phyloP scores from a whole-genome alignment of 1,140 invertebrate species.

The Adoxophyes honmai region DNA sequence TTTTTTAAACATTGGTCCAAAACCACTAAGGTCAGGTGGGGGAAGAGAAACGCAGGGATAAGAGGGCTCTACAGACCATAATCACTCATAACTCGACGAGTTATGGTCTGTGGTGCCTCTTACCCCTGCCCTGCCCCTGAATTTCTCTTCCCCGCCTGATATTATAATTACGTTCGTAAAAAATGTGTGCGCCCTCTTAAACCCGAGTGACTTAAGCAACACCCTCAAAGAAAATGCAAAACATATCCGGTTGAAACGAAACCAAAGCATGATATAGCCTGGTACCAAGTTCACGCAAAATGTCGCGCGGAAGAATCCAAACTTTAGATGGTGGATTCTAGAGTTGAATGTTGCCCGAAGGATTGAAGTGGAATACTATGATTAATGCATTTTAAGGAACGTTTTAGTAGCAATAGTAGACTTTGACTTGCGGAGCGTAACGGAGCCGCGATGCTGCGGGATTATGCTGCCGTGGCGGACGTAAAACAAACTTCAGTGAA shows the following conservation, averaged over 20 bases:
- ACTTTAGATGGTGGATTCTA: slow-evolving; percentile 30
- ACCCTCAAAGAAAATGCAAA: slow-evolving; percentile 37
- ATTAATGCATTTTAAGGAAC: slow-evolving; percentile 58
- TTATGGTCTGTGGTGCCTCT: no score
- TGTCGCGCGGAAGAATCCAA: slow-evolving; percentile 25
- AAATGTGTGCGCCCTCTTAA: no score
- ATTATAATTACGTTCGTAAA: no score
- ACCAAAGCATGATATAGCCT: slow-evolving; percentile 31
- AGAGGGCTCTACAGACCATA: no score
- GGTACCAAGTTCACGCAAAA: slow-evolving; percentile 30
- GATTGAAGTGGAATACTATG: slow-evolving; percentile 34
- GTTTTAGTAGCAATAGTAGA: slow-evolving; percentile 49
- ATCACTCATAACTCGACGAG: no score
- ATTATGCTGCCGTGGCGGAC: slow-evolving; percentile 13
- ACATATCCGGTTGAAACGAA: slow-evolving; percentile 26
- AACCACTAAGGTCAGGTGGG: no score
- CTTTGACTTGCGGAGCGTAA: slow-evolving; percentile 44
- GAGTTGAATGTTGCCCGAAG: slow-evolving; percentile 26
- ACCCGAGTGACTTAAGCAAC: slow-evolving; percentile 14
- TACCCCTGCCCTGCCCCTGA: no score
- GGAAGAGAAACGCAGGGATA: no score
- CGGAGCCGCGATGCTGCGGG: slow-evolving; percentile 28
- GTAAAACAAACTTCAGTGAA: slow-evolving; percentile 2
- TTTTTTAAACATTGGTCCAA: no score
- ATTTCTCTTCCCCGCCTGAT: no score